Base-by-base conservation (phyloP, 1,140 invertebrate species). In the Frieseomelitta varia region DNA sequence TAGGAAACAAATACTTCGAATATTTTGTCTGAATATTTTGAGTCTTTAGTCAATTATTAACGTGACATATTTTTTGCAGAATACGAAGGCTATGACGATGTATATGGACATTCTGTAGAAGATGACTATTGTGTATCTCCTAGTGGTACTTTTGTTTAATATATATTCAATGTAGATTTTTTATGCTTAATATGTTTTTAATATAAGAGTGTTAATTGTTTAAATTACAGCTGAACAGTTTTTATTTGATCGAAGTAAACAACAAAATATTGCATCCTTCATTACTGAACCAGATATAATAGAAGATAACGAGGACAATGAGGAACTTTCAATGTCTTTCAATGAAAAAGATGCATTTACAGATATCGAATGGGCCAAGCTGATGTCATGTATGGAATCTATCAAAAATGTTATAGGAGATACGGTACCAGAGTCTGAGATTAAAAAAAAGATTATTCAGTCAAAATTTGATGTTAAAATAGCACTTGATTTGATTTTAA, bases 91-190 rank as follows among this genome's bases (percentile, higher is more conserved):
- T 98, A 98, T 92, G 97, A 99, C 91, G 98, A 99, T 95, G 96
- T 98, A 82, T 99, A 99, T 93, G 98, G 98, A 4, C 97, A 98
- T 94, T 99, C 98, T 30, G 96, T 99, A 39, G 98, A 99, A 94
- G 97, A 98, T 92, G 98, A 98, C 90, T 97, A 96, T 92, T 97
- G 97, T 92, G 96, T 98, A 82, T 99, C 98, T 47, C 98, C 98
- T 12, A 97, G 97, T 91, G 98, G 98, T 96, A 96, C 95, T 94
- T 51, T 61, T 76, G 75, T 73, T 75, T 73, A 39, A 19, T 34
- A 71, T 53, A 6, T 63, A 86, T 47, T 74, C 12, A 56, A 65
- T 30, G 1, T 1, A 21, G 21, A 30, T 80, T 27, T 24, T 11
- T 21, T 12, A 24, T 14, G 15, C 0, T 74, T 53, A 34, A 24